A percentile compares a stretch with the other conserved stretches of the same genome.
Evolutionary conservation across 37 sponge, comb jelly and placozoan genomes (phyloP).

Genomic region (Aphrocallistes beatrix): DNA sequence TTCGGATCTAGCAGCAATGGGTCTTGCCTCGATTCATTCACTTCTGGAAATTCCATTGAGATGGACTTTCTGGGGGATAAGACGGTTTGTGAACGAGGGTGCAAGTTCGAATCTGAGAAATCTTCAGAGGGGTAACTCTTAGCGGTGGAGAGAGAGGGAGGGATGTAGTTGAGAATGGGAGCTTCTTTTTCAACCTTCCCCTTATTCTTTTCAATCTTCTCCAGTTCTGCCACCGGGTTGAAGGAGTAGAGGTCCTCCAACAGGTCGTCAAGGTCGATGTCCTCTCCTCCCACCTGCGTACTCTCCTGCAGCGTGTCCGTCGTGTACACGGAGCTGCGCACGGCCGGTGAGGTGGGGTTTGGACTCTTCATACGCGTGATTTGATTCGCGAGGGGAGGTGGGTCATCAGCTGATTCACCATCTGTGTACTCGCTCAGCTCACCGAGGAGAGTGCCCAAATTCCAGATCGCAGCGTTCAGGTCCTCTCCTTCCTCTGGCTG

Average conservation of each 20-base stretch:
- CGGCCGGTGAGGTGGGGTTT: neutral
- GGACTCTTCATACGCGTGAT: neutral
- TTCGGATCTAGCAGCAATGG: neutral
- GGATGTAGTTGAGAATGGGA: neutral
- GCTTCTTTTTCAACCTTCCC: neutral
- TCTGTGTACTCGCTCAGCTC: neutral
- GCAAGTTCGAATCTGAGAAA: neutral
- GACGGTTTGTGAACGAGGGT: neutral
- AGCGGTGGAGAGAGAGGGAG: neutral
- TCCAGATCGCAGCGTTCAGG: constrained; percentile 20
- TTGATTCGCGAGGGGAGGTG: neutral
- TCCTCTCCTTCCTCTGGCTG: neutral
- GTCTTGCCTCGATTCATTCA: neutral
- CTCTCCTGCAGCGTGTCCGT: neutral
- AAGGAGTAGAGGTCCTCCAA: constrained; percentile 50
- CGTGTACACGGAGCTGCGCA: neutral
- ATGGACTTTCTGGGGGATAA: neutral
- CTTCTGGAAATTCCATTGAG: neutral
- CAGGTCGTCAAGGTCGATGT: constrained; percentile 58
- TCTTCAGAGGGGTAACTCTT: neutral
- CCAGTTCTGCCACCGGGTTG: constrained; percentile 30
- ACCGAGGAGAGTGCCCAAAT: neutral
- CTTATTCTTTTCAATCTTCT: neutral
- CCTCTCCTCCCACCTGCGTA: neutral
- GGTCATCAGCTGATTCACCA: neutral